Percentiles rank a stretch among this genome's conserved stretches.
phyloP scores from a whole-genome alignment of 2,797 vertebrate genomes.

The Anguilla pacifica region DNA sequence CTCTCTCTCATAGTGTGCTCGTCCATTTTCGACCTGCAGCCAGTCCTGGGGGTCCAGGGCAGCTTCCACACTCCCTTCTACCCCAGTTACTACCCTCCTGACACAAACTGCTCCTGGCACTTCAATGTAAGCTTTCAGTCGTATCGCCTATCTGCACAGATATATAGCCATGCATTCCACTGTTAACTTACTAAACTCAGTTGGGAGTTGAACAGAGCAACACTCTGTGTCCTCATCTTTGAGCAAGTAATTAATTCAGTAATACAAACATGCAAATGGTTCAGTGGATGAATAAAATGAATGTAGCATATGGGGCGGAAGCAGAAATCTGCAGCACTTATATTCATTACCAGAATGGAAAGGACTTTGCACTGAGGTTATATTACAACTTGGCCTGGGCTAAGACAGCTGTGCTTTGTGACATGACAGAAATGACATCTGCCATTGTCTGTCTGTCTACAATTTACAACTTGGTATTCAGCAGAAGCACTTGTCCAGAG shows the following conservation, averaged over 20 bases:
- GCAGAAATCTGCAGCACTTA: background rate
- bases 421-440: background rate
- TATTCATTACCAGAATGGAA: background rate
- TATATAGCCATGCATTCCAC: background rate
- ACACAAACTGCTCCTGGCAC: conserved; percentile 87
- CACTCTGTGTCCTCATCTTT: background rate
- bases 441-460: background rate
- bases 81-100: conserved; percentile 90
- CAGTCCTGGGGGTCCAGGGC: conserved; percentile 75
- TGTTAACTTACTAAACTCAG: background rate
- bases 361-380: background rate
- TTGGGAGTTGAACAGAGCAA: background rate
- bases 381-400: too few relatives aligned
- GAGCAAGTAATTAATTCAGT: background rate
- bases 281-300: background rate
- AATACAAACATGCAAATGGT: background rate
- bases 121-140: conserved; percentile 75
- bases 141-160: background rate
- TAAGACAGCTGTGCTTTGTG: background rate
- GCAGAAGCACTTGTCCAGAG: too few relatives aligned
- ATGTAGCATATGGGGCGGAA: background rate
- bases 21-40: conserved; percentile 70
- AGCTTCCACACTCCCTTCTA: conserved; percentile 83
- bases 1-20: conserved; percentile 75
- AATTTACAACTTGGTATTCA: too few relatives aligned